Evolutionary conservation across 1,140 invertebrate species (phyloP).

Genomic region (Orchestia grillus): DNA sequence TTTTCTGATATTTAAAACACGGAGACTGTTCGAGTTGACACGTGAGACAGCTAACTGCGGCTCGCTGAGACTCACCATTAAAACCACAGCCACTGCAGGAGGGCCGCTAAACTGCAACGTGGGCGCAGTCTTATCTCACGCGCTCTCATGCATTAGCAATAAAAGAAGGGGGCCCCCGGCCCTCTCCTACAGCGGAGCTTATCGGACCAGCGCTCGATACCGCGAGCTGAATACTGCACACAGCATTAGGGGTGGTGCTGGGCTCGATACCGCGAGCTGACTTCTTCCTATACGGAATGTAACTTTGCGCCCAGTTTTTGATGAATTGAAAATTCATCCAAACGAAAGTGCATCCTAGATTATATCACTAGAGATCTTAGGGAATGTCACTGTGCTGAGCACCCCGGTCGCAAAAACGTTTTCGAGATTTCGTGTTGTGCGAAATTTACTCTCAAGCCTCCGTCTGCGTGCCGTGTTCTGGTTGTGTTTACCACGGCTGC

Average conservation of each 20-base stretch:
- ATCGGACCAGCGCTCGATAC: neutral
- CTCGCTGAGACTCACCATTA: neutral
- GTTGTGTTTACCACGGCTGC: too few relatives aligned
- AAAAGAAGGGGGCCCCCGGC: neutral
- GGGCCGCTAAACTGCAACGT: neutral
- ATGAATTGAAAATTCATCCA: too few relatives aligned
- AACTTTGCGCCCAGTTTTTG: too few relatives aligned
- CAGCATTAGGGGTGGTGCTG: neutral
- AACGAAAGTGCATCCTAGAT: too few relatives aligned
- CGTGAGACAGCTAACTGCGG: neutral
- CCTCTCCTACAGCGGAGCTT: neutral
- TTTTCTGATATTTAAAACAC: neutral
- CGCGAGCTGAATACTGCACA: neutral
- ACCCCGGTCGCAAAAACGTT: too few relatives aligned
- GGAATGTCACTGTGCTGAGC: too few relatives aligned
- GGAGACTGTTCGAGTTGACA: neutral
- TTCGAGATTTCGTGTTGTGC: too few relatives aligned
- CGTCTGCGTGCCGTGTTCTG: too few relatives aligned
- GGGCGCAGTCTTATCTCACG: neutral
- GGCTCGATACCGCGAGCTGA: neutral
- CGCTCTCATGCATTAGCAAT: neutral
- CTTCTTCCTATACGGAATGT: too few relatives aligned
- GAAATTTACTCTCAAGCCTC: too few relatives aligned
- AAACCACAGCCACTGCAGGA: neutral
- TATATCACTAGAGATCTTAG: too few relatives aligned